These are phyloP conservation scores for Drosophila ohnishii DNA, from an alignment of 1,140 invertebrate genomes.

Conservation along the genomic window DNA sequence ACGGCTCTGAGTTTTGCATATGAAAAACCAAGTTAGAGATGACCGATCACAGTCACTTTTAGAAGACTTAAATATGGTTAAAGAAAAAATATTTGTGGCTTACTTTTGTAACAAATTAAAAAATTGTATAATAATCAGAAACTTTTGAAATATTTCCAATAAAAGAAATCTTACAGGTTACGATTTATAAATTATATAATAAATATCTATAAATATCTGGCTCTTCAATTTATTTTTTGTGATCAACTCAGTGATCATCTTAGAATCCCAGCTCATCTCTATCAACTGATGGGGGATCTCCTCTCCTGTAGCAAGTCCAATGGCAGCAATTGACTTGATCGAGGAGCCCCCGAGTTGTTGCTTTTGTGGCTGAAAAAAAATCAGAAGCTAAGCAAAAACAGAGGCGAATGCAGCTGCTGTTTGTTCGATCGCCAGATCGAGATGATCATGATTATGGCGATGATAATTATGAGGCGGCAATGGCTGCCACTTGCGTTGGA, in stretches of 20 bases:
- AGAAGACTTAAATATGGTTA: neutral
- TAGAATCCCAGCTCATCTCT: conserved; percentile 22
- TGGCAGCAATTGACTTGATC: conserved; percentile 57
- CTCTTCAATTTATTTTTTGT: no score
- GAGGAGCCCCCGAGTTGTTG: conserved; percentile 24
- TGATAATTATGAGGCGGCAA: conserved; percentile 46
- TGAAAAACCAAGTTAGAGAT: conserved; percentile 39
- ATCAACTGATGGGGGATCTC: conserved; percentile 6
- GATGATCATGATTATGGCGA: conserved; percentile 49
- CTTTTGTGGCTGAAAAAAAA: conserved; percentile 47
- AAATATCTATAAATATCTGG: no score
- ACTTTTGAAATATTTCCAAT: no score
- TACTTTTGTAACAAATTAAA: no score
- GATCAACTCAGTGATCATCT: neutral
- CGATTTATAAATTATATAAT: no score
- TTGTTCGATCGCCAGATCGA: conserved; percentile 51
- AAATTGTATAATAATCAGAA: no score
- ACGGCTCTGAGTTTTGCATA: conserved; percentile 38
- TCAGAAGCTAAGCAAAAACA: conserved; percentile 43
- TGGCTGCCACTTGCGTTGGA: conserved; percentile 20
- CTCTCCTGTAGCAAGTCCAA: conserved; percentile 21
- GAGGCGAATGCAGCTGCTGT: conserved; percentile 40
- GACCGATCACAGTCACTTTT: conserved; percentile 24
- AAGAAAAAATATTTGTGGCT: neutral
- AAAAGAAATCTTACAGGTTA: no score